phyloP scores from a whole-genome alignment of 2,888 invertebrate genomes.

The Aspidapion aeneum region DNA sequence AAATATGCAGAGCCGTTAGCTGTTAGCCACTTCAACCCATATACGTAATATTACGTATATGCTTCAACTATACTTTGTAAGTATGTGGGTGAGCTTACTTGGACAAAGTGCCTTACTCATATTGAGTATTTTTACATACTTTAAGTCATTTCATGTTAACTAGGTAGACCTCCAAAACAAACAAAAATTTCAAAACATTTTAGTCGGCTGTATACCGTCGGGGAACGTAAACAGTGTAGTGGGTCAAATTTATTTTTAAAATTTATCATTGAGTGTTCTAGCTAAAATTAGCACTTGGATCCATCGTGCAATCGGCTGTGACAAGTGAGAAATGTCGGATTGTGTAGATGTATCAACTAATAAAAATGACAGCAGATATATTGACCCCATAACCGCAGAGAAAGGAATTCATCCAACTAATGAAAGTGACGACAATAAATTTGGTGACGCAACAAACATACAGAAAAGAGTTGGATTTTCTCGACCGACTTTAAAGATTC shows the following conservation, averaged over 20 bases:
- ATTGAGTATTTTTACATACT: no score
- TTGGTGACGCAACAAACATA: not conserved
- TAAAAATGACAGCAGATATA: not conserved
- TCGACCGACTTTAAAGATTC: not conserved
- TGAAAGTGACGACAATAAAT: no score
- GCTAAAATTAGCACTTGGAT: not conserved
- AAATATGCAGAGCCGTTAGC: no score
- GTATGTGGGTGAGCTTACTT: no score
- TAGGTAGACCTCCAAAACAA: not conserved
- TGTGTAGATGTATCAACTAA: not conserved
- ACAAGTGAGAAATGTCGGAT: not conserved
- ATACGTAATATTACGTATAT: no score
- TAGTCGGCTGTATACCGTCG: not conserved
- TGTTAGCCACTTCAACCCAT: no score
- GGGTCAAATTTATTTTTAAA: not conserved
- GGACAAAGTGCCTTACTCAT: no score
- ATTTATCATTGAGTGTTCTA: not conserved
- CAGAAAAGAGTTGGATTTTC: not conserved
- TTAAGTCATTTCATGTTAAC: no score
- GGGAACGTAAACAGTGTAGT: not conserved
- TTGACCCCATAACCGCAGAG: no score
- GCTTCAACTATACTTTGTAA: no score
- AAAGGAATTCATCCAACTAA: no score
- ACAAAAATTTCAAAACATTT: not conserved
- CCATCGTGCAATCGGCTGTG: not conserved